Evolutionary conservation across 2,888 invertebrate species (phyloP), one percentile per base, ranked within the genome.

Genomic region (Dione vanillae): DNA sequence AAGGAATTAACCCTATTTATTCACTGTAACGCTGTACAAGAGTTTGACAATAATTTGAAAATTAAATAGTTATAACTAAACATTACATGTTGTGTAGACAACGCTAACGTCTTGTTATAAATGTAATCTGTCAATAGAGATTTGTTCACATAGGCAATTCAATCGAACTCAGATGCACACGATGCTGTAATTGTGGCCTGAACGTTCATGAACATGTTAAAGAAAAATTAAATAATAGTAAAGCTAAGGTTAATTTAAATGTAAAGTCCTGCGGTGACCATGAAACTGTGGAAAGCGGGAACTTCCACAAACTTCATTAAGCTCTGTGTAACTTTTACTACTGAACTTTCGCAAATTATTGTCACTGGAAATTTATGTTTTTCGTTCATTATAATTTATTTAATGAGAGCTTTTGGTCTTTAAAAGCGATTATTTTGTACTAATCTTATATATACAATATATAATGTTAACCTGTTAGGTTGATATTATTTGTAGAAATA

Each of bases 201-300:
- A 27, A 5, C 27, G 27, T 27, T 56, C 7, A 3, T 11, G 45
- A 37, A 61, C 27, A 61, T 61, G 61, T 61, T 65, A 69, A 69
- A 41, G 65, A 59, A 65, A 65, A 69, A 69, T 65, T 54, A 69
- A 69, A 69, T 71, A 65, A 69, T 69, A 47, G 65, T 54, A 27
- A 40, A 27, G 64, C 69, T 69, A 69, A 56, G 71, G 77, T 75
- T 79, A 77, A 80, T 81, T 80, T 79, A 79, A 79, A 82, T 80
- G 81, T 80, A 79, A 80, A 78, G 77, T 75, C 75, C 73, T 74
- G 74, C 67, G 66, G 72, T 72, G 72, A 67, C 75, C 74, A 70
- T 75, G 74, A 74, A 66, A 70, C 61, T 56, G 47, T 56, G 67
- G 62, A 69, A 71, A 75, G 72, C 71, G 70, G 70, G 70, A 76